phyloP scores from a whole-genome alignment of 2,797 vertebrate species.

The Anguilla anguilla region DNA sequence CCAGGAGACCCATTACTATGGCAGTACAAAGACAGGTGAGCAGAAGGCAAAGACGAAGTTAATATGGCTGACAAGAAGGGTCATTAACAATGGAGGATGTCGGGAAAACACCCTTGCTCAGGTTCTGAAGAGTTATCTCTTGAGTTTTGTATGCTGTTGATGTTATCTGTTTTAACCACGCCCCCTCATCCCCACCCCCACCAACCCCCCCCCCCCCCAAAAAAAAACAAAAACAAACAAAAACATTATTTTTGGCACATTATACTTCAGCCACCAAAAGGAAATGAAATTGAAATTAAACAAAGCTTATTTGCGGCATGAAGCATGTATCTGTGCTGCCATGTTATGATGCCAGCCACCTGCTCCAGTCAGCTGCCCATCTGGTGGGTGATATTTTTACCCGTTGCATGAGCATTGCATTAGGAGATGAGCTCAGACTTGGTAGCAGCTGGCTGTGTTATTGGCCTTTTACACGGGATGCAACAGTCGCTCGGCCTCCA shows the following conservation, averaged over 20 bases:
- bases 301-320: constrained; percentile 38
- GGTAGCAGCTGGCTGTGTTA: constrained; percentile 63
- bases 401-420: constrained; percentile 52
- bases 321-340: constrained; percentile 43
- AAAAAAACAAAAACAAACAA: background rate
- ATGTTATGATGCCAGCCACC: constrained; percentile 56
- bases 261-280: background rate
- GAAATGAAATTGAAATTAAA: constrained; percentile 34
- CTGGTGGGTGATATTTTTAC: constrained; percentile 57
- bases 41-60: background rate
- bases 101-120: background rate
- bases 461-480: constrained; percentile 31
- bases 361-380: constrained; percentile 64
- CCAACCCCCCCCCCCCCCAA: background rate
- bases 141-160: background rate
- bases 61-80: background rate
- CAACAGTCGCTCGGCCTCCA: background rate
- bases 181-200: background rate
- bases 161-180: background rate
- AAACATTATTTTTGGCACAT: background rate
- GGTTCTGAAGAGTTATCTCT: background rate
- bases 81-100: background rate
- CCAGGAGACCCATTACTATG: background rate
- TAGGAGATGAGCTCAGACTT: constrained; percentile 53
- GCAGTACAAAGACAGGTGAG: background rate